phyloP scores from a whole-genome alignment of 2,113 vertebrate genomes.

The Python bivittatus region DNA sequence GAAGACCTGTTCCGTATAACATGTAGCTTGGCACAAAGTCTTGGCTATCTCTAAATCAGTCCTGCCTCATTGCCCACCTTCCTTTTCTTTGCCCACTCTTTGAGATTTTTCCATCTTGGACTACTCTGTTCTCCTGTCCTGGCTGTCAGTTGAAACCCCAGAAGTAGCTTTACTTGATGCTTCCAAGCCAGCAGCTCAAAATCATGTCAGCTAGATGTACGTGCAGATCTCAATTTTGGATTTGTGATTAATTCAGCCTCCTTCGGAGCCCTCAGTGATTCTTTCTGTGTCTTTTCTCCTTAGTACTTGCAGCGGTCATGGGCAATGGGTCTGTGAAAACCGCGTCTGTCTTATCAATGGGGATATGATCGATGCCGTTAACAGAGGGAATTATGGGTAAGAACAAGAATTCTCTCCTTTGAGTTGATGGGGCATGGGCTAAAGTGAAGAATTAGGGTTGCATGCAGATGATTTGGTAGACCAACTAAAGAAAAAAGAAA shows the following conservation, averaged over 20 bases:
- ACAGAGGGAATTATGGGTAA: constrained; percentile 87
- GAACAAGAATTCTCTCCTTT: background rate
- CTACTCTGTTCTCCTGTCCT: background rate
- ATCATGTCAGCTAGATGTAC: background rate
- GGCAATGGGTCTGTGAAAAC: constrained; percentile 90
- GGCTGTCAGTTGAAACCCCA: background rate
- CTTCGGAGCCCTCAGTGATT: background rate
- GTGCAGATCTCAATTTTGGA: background rate
- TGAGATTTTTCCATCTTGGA: background rate
- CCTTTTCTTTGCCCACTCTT: background rate
- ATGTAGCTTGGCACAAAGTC: background rate
- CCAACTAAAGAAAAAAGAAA: background rate
- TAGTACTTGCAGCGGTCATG: constrained; percentile 84
- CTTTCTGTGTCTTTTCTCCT: background rate
- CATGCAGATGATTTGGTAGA: background rate
- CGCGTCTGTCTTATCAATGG: constrained; percentile 85
- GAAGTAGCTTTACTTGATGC: background rate
- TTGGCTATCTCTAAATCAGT: background rate
- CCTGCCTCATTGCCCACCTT: background rate
- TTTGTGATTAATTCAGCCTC: accelerated
- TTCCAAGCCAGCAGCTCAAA: background rate
- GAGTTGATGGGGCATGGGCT: too few species aligned
- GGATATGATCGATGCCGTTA: constrained; percentile 84
- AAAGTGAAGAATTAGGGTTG: background rate
- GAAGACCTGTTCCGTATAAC: background rate